A percentile compares a stretch with the other conserved stretches of the same genome.
These are phyloP conservation scores for Phoebastria nigripes DNA, from an alignment of 2,797 vertebrate species.

Conservation along the genomic window DNA sequence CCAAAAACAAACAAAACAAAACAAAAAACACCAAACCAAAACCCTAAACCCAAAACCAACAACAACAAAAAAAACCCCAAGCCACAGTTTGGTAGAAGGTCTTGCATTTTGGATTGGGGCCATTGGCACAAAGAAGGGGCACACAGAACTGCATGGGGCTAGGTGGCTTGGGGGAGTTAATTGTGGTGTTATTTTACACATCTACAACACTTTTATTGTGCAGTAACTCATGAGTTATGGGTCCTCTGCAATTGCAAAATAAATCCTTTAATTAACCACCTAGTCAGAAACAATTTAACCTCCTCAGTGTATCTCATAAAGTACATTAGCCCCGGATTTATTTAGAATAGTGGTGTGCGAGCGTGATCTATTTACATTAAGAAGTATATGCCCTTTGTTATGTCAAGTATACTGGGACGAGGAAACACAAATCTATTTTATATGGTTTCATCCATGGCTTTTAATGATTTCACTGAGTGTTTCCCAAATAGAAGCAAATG, in stretches of 20 bases:
- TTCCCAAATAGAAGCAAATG: not conserved
- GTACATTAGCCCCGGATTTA: constrained; percentile 61
- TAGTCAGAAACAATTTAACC: constrained; percentile 69
- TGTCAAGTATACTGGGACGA: not conserved
- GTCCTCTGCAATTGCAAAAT: constrained; percentile 68
- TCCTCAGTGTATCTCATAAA: constrained; percentile 64
- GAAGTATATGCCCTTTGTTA: constrained; percentile 6
- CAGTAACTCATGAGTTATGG: constrained; percentile 66
- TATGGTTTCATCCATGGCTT: constrained; percentile 2
- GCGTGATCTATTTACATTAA: constrained; percentile 48
- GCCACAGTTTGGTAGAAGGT: not conserved
- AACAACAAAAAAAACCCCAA: not conserved
- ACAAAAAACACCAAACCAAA: not conserved
- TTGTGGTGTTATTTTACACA: constrained; percentile 63
- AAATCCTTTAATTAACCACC: constrained; percentile 72
- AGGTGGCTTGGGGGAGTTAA: constrained; percentile 41
- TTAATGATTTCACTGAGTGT: not conserved
- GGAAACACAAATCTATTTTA: constrained; percentile 14
- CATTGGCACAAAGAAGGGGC: not conserved
- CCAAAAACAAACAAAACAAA: not conserved
- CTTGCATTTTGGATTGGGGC: not conserved
- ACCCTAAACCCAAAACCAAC: not conserved
- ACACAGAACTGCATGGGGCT: not conserved
- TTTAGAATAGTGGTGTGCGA: constrained; percentile 38
- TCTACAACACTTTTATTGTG: constrained; percentile 71